A percentile compares a stretch with the other conserved stretches of the same genome.
These are phyloP conservation scores for Paralichthys olivaceus DNA, from an alignment of 2,113 vertebrate genomes.

Conservation along the genomic window DNA sequence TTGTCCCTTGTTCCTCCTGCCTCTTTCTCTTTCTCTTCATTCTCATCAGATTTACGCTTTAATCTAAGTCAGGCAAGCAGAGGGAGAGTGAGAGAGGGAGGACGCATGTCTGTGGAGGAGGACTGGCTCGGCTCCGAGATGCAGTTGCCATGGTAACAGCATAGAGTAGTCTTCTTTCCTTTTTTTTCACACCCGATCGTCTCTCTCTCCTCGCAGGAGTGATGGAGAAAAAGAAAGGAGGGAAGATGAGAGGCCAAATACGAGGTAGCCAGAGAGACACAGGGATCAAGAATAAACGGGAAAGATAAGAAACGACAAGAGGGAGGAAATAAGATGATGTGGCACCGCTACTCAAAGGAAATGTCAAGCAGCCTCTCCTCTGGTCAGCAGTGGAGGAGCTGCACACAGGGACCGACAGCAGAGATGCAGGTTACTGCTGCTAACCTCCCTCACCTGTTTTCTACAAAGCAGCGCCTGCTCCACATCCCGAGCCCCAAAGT, in stretches of 20 bases:
- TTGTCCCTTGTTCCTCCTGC: constrained; percentile 36
- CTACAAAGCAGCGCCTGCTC: constrained; percentile 20
- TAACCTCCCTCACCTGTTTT: neutral
- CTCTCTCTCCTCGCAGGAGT: constrained; percentile 44
- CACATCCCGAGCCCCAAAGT: constrained; percentile 25
- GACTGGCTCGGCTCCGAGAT: constrained; percentile 70
- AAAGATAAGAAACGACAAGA: constrained; percentile 46
- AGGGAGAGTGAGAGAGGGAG: constrained; percentile 38
- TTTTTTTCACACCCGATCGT: constrained; percentile 18
- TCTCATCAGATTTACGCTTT: constrained; percentile 67
- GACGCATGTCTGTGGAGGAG: constrained; percentile 56
- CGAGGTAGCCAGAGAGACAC: constrained; percentile 17
- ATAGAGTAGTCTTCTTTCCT: constrained; percentile 55
- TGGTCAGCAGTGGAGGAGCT: constrained; percentile 13
- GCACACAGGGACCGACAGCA: neutral
- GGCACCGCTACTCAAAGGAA: constrained; percentile 38
- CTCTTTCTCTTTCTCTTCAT: constrained; percentile 34
- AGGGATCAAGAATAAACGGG: constrained; percentile 35
- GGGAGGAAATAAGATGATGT: constrained; percentile 41
- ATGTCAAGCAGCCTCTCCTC: constrained; percentile 39
- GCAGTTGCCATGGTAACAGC: constrained; percentile 84
- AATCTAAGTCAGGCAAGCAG: constrained; percentile 56
- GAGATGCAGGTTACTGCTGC: constrained; percentile 6
- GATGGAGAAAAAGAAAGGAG: constrained; percentile 39
- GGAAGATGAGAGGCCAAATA: constrained; percentile 40